Evolutionary conservation across 92 coral and sea anemone species (phyloP), one percentile per base, ranked within the genome.

Genomic region (Blastomussa wellsi): DNA sequence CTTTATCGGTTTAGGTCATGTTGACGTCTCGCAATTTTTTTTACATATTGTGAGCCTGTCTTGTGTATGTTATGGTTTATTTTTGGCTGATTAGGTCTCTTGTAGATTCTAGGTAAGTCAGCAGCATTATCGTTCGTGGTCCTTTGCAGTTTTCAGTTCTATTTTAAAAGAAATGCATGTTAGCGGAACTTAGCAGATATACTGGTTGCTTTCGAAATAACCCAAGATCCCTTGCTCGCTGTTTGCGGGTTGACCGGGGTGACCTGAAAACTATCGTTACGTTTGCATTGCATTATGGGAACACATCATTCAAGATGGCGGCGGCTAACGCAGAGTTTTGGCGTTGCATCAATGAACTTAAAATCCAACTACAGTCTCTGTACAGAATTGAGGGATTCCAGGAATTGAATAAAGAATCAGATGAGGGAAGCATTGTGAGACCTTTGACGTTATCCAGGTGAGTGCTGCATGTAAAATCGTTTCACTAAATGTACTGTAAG

Each of bases 381-480:
- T 36, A 81, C 49, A 89, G 93, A 79, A 80, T 94, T 69, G 82
- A 85, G 42, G 37, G 90, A 67, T 76, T 93, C 70, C 81, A 78
- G 65, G 51, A 82, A 29, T 65, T 75, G 42, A 72, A 77, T 1
- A 66, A 88, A 17, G 84, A 87, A 59, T 55, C 83, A 22, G 79
- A 79, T n/a, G 55, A 53, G 9, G 33, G 55, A 64, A 76, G 59
- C 49, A 80, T 92, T 33, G 92, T 91, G 52, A 91, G 72, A 82
- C 81, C 90, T 69, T 75, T 87, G 77, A 66, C 82, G 16, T 88
- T 89, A 28, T 62, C 95, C 15, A 88, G 97, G 97, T 94, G 85
- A 49, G 42, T n/a, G 78, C 12, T n/a, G 5, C 22, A 26, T 0
- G 39, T 24, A 16, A 26, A 41, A 42, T 3, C 9, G 51, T 77